Conservation (phyloP, 2,888 invertebrate genomes). For the Pachydiplax longipennis region DNA sequence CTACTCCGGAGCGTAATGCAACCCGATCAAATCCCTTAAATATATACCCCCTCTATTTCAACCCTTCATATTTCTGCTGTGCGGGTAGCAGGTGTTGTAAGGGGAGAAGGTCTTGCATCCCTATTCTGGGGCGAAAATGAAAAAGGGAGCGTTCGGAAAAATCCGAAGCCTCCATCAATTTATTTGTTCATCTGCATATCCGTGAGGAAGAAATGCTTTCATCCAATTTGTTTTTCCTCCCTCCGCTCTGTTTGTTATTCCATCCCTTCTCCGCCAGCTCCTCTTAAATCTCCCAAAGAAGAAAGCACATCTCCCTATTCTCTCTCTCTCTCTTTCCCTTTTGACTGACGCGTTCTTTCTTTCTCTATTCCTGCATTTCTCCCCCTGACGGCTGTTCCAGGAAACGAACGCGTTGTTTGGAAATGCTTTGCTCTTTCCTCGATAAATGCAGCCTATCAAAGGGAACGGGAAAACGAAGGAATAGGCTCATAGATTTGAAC, state of each 20-base stretch:
- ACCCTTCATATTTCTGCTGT: background rate
- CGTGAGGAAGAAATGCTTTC: background rate
- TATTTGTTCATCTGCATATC: slow-evolving; percentile 23
- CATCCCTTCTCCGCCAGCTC: background rate
- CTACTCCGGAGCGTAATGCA: no score
- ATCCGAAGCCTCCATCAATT: background rate
- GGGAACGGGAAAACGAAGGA: no score
- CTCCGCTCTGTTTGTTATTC: background rate
- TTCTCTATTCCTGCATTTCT: background rate
- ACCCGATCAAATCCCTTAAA: no score
- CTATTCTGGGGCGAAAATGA: background rate
- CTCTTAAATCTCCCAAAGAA: background rate
- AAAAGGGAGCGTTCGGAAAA: background rate
- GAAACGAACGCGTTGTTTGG: background rate
- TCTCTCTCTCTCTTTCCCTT: background rate
- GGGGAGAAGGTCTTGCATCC: background rate
- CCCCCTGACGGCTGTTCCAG: background rate
- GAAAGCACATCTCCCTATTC: background rate
- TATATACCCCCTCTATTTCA: background rate
- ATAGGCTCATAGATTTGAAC: no score
- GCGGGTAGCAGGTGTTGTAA: background rate
- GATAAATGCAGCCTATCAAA: background rate
- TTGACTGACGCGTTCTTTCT: background rate
- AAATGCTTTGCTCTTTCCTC: background rate
- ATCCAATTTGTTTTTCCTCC: background rate